Evolutionary conservation across 2,113 vertebrate genomes (phyloP).

Genomic region (Panthera uncia): DNA sequence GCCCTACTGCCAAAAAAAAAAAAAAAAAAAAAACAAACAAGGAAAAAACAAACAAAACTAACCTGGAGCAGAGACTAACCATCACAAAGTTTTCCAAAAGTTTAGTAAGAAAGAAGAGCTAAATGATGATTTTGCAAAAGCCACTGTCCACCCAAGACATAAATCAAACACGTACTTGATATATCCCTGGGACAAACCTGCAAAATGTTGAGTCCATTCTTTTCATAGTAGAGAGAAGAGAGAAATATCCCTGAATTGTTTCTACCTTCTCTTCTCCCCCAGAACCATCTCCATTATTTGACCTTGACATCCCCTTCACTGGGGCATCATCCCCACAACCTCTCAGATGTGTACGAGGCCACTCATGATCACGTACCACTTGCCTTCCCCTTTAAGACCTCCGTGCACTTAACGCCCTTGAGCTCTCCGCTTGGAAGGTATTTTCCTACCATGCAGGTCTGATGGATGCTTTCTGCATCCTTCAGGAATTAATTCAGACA

Average conservation of each 20-base stretch:
- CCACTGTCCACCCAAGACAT: not conserved
- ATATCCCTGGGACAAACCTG: not conserved
- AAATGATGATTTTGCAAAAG: not conserved
- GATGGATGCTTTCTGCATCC: not conserved
- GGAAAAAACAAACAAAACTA: not conserved
- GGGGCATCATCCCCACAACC: not conserved
- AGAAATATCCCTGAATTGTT: not conserved
- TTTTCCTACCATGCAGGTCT: not conserved
- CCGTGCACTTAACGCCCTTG: not conserved
- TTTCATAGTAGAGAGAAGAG: not conserved
- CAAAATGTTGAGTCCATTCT: not conserved
- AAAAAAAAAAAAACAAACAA: not conserved
- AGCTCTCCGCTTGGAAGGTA: not conserved
- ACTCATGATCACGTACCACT: not conserved
- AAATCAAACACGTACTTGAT: not conserved
- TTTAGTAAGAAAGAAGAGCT: constrained; percentile 13
- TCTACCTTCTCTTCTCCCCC: not conserved
- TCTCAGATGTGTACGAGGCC: not conserved
- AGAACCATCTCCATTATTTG: not conserved
- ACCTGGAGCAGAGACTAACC: not conserved
- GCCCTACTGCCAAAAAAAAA: not conserved
- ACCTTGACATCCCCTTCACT: not conserved
- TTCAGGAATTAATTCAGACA: not conserved
- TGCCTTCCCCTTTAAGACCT: not conserved
- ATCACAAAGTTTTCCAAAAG: not conserved